These are phyloP conservation scores for Megalonaias nervosa DNA, from an alignment of 1,140 invertebrate species.

Conservation along the genomic window DNA sequence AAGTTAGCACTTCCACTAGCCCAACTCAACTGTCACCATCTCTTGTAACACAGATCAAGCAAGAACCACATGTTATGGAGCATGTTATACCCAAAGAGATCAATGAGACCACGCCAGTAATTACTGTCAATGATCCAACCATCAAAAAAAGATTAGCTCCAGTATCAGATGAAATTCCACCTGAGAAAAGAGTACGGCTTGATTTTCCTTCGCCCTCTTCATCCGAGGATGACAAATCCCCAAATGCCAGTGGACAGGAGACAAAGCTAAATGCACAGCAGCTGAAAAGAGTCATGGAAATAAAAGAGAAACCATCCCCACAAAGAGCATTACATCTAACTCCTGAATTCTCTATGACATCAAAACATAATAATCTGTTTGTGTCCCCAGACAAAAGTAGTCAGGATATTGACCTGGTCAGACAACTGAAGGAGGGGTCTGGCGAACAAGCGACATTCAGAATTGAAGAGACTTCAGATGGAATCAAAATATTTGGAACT, in stretches of 20 bases:
- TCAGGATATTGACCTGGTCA: background rate
- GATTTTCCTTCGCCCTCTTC: slow-evolving; percentile 49
- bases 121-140: slow-evolving; percentile 28
- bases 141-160: slow-evolving; percentile 15
- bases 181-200: slow-evolving; percentile 39
- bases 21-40: background rate
- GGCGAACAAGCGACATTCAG: slow-evolving; percentile 24
- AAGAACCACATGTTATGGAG: slow-evolving; percentile 6
- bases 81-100: slow-evolving; percentile 15
- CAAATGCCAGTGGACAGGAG: slow-evolving; percentile 4
- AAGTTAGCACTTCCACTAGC: background rate
- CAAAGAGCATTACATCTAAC: slow-evolving; percentile 41
- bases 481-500: slow-evolving; percentile 15
- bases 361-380: slow-evolving; percentile 14
- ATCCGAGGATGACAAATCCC: slow-evolving; percentile 37
- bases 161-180: slow-evolving; percentile 8
- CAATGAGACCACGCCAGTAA: slow-evolving; percentile 26
- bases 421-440: background rate
- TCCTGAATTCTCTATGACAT: slow-evolving; percentile 37
- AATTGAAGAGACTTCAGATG: slow-evolving; percentile 15
- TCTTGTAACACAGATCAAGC: slow-evolving; percentile 9
- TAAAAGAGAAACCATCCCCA: slow-evolving; percentile 33
- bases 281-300: slow-evolving; percentile 6
- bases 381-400: slow-evolving; percentile 16
- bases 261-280: slow-evolving; percentile 3